Base-by-base conservation (phyloP, 2,113 vertebrate genomes). In the Prunella himalayana region DNA sequence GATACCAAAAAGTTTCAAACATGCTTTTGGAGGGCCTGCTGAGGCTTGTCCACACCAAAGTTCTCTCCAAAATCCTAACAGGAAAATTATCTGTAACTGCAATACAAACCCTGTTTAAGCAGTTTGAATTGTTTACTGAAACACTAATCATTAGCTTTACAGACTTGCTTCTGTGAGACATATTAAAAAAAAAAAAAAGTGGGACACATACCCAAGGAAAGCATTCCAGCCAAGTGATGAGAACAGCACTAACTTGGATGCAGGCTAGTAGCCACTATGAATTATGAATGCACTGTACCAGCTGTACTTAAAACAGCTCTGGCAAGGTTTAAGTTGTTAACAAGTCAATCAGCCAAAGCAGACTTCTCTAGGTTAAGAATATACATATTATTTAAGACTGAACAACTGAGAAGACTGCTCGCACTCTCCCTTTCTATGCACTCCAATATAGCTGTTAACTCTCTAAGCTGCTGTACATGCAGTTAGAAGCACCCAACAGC, bases 121-220 rank as follows among this genome's bases (percentile, higher is more conserved):
- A 71, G 79, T 63, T 77, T 83, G 31, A 91, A 83, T 71, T 88
- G 88, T 92, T 93, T 90, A 92, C 76, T 75, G 82, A 77, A 92
- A 76, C 28, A 80, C 63, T 73, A 91, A 93, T 76, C 71, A 54
- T 66, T 72, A 87, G 41, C 19, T 57, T 88, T 57, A 71, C 37
- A 94, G 84, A 47, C 50, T 72, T 80, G 51, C 37, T 93, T 71
- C 81, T 81, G 47, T 23, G 25, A 93, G 49, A 72, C 20, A 23
- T 5, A 51, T 5, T 2, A 19, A 60, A 57, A 42, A 54, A 75
- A 30, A 63, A 27, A 35, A 31, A 15, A 27, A 65, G 28, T 8
- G 18, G 51, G 51, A 81, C 49, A 71, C 23, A 27, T 28, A 51
- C 11, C 37, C 44, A 66, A 42, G 33, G 72, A 76, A 75, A 71